Evolutionary conservation across 2,113 vertebrate genomes (phyloP).

Genomic region (Nycticorax nycticorax): DNA sequence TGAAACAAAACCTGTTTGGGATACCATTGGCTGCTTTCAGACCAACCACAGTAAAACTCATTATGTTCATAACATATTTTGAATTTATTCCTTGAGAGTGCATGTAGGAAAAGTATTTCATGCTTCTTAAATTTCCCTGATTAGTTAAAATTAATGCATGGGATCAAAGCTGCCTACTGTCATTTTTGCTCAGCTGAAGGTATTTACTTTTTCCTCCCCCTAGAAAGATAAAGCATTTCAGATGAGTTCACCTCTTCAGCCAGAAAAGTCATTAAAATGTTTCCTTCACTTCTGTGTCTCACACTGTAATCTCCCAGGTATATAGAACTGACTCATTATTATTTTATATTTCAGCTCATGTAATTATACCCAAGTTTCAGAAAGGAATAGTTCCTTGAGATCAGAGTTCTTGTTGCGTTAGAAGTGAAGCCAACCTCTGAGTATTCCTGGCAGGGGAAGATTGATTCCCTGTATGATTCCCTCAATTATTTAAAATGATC

Average conservation of each 20-base stretch:
- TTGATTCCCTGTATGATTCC: slow-evolving; percentile 52
- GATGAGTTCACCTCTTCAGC: neutral
- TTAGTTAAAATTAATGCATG: neutral
- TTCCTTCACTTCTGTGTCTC: slow-evolving; percentile 18
- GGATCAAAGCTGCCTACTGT: neutral
- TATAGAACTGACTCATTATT: slow-evolving; percentile 54
- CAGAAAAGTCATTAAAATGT: slow-evolving; percentile 54
- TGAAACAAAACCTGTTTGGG: neutral
- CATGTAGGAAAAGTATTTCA: neutral
- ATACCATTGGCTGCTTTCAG: neutral
- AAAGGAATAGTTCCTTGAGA: slow-evolving; percentile 34
- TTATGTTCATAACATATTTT: neutral
- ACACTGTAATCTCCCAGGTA: slow-evolving; percentile 41
- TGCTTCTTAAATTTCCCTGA: neutral
- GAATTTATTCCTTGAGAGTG: neutral
- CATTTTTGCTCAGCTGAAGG: neutral
- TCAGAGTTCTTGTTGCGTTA: slow-evolving; percentile 41
- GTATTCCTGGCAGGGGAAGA: slow-evolving; percentile 42
- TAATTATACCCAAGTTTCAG: slow-evolving; percentile 50
- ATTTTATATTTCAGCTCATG: slow-evolving; percentile 50
- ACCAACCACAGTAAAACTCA: neutral
- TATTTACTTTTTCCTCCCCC: neutral
- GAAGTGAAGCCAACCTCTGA: slow-evolving; percentile 45
- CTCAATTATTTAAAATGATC: slow-evolving; percentile 60
- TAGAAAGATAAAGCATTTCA: neutral